Conservation (phyloP, 2,888 invertebrate species). For the Hypsopygia costalis region DNA sequence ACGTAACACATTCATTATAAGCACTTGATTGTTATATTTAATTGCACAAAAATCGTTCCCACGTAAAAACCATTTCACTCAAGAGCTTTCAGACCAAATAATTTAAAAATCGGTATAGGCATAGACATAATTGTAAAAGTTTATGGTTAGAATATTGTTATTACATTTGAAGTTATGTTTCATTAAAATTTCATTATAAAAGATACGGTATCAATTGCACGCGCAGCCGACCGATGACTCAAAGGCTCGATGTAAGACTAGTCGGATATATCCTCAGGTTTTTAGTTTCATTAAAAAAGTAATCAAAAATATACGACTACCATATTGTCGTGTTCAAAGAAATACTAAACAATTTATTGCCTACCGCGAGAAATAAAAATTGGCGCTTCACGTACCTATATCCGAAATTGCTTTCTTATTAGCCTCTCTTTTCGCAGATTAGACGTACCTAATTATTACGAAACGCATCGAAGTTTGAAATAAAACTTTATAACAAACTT, state of each 20-base stretch:
- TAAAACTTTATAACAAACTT: conserved; percentile 20
- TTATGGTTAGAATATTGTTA: conserved; percentile 17
- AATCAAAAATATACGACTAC: not conserved
- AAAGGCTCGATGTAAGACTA: too few relatives aligned
- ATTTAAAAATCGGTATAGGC: conserved; percentile 41
- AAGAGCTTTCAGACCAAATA: conserved; percentile 78
- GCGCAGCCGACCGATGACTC: not conserved
- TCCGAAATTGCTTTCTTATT: conserved; percentile 16
- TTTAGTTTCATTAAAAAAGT: not conserved
- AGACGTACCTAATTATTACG: not conserved
- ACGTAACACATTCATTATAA: conserved; percentile 68
- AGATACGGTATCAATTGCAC: not conserved
- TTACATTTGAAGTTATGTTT: conserved; percentile 9
- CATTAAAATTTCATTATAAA: not conserved
- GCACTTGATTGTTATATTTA: conserved; percentile 62
- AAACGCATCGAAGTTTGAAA: not conserved
- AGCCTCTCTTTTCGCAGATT: conserved; percentile 18
- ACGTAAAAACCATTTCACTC: conserved; percentile 82
- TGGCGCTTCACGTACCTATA: conserved; percentile 42
- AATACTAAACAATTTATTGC: conserved; percentile 7
- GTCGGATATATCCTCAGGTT: too few relatives aligned
- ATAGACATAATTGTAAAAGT: conserved; percentile 25
- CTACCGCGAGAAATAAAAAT: conserved; percentile 19
- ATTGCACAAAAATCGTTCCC: conserved; percentile 80
- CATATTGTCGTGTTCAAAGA: not conserved